phyloP scores from a whole-genome alignment of 2,113 vertebrate species.

The Chinchilla lanigera region DNA sequence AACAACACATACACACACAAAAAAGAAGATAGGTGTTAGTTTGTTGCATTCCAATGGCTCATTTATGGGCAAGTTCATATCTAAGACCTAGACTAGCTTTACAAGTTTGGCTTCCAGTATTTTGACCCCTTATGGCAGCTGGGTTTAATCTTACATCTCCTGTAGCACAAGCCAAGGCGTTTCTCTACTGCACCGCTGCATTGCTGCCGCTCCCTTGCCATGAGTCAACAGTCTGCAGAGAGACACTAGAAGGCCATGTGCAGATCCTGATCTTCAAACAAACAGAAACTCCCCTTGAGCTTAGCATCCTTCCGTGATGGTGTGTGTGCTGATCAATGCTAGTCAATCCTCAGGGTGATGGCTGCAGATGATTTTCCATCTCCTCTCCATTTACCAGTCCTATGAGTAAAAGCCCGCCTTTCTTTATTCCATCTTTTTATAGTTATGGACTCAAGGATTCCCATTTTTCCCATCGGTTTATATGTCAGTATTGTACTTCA shows the following conservation, averaged over 20 bases:
- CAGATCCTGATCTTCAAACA: not conserved
- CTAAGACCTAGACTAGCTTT: not conserved
- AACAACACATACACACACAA: no score
- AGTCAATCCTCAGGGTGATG: accelerated
- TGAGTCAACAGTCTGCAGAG: not conserved
- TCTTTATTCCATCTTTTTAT: not conserved
- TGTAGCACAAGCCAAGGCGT: not conserved
- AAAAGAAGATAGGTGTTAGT: not conserved
- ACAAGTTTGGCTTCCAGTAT: accelerated
- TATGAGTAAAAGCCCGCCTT: not conserved
- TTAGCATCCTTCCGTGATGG: not conserved
- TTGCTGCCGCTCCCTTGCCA: not conserved
- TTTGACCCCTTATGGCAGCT: no score
- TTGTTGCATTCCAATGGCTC: no score
- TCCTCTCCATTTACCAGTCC: not conserved
- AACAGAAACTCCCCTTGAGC: not conserved
- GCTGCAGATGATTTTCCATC: not conserved
- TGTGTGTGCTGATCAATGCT: no score
- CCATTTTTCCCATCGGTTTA: not conserved
- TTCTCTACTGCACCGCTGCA: accelerated
- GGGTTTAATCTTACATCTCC: not conserved
- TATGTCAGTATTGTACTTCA: not conserved
- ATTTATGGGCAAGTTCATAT: not conserved
- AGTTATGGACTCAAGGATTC: not conserved
- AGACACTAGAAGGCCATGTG: accelerated